Percentiles rank a stretch among this genome's conserved stretches.
Conservation (phyloP, 2,113 vertebrate genomes). For the Hippolais icterina region DNA sequence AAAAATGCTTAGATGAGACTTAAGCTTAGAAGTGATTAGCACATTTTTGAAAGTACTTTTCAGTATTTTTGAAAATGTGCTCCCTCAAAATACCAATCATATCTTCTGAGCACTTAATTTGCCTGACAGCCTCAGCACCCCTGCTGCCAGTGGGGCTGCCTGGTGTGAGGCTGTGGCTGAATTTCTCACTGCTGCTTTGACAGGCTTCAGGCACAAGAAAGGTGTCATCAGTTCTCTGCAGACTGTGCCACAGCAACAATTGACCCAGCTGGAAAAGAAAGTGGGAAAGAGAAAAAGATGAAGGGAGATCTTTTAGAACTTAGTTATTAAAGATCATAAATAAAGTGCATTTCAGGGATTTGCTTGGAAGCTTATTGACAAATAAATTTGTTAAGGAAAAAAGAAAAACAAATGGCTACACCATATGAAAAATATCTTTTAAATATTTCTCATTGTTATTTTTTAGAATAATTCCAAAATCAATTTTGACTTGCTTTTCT, state of each 20-base stretch:
- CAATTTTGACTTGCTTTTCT: neutral
- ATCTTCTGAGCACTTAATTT: neutral
- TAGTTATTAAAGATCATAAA: neutral
- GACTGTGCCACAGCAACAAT: neutral
- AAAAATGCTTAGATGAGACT: neutral
- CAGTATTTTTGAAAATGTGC: neutral
- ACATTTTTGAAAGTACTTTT: neutral
- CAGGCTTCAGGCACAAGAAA: neutral
- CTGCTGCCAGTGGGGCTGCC: neutral
- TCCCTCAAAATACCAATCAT: neutral
- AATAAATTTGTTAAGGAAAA: neutral
- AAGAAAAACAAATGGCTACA: accelerated
- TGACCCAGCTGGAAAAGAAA: neutral
- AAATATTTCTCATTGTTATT: neutral
- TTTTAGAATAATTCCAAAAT: neutral
- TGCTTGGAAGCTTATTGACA: neutral
- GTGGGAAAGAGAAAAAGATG: neutral
- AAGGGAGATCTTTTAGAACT: neutral
- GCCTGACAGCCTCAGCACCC: neutral
- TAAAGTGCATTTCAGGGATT: neutral
- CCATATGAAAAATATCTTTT: neutral
- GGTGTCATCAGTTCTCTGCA: neutral
- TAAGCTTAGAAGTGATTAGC: neutral
- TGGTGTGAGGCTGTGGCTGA: neutral
- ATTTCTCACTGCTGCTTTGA: neutral